A percentile compares a stretch with the other conserved stretches of the same genome.
Conservation (phyloP, 1,140 invertebrate species). For the Heliconius hewitsoni region DNA sequence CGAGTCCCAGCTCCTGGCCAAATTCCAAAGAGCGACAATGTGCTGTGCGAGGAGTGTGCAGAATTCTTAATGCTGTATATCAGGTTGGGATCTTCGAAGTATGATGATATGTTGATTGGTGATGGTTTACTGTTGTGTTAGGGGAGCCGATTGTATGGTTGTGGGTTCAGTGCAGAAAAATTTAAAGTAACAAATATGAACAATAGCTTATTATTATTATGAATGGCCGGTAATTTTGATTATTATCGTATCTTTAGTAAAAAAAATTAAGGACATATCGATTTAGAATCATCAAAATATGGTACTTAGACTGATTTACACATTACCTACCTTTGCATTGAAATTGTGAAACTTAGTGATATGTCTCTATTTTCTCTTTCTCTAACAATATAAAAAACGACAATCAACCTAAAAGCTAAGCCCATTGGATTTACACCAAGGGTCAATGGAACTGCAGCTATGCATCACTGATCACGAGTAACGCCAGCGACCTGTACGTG, state of each 20-base stretch:
- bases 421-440: neutral
- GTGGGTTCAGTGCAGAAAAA: no score
- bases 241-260: no score
- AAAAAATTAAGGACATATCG: no score
- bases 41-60: neutral
- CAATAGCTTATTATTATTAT: no score
- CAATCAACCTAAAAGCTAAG: neutral
- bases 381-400: neutral
- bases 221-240: no score
- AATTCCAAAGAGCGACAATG: conserved; percentile 7
- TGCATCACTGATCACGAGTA: conserved; percentile 4
- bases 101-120: neutral
- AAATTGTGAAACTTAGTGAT: no score
- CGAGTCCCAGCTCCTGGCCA: neutral
- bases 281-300: no score
- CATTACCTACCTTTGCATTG: no score
- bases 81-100: neutral
- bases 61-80: conserved; percentile 2
- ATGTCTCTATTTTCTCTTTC: neutral
- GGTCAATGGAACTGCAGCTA: conserved; percentile 9
- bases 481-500: neutral
- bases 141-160: no score
- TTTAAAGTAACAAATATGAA: no score
- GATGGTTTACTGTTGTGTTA: no score
- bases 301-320: no score